Evolutionary conservation across 2,797 vertebrate genomes (phyloP).

Genomic region (Notoglanidium macrostoma): DNA sequence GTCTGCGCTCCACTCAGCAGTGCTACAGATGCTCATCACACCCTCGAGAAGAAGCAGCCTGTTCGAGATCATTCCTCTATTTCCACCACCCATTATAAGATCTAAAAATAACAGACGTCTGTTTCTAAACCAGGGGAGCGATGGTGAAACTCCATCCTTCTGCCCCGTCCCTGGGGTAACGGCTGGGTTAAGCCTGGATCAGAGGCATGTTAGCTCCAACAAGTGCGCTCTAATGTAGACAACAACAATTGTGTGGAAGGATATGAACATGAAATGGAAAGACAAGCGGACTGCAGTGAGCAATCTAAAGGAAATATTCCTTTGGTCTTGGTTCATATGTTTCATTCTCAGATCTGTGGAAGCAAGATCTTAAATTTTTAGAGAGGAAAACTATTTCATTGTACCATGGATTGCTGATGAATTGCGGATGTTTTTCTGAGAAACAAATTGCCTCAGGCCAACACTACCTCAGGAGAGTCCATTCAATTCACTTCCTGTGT

Average conservation of each 20-base stretch:
- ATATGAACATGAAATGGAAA: background rate
- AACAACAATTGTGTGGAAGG: background rate
- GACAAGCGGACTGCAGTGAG: background rate
- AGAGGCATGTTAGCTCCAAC: constrained; percentile 43
- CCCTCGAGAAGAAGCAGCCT: background rate
- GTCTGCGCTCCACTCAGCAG: background rate
- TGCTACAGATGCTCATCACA: constrained; percentile 27
- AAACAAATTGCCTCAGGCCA: background rate
- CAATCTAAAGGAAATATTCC: background rate
- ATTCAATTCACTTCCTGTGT: background rate
- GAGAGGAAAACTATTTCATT: background rate
- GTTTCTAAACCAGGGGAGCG: constrained; percentile 58
- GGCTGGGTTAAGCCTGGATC: constrained; percentile 35
- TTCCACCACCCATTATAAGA: constrained; percentile 20
- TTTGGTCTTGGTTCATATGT: background rate
- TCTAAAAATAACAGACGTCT: constrained; percentile 59
- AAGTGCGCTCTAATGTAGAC: constrained; percentile 22
- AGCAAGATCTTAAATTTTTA: background rate
- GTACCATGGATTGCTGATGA: background rate
- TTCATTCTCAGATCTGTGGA: background rate
- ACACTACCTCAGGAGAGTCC: background rate
- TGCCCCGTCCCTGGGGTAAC: constrained; percentile 11
- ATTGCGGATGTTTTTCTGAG: background rate
- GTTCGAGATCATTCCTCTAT: constrained; percentile 18
- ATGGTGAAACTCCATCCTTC: constrained; percentile 45